phyloP scores from a whole-genome alignment of 2,113 vertebrate genomes.

The Proterorhinus semilunaris region DNA sequence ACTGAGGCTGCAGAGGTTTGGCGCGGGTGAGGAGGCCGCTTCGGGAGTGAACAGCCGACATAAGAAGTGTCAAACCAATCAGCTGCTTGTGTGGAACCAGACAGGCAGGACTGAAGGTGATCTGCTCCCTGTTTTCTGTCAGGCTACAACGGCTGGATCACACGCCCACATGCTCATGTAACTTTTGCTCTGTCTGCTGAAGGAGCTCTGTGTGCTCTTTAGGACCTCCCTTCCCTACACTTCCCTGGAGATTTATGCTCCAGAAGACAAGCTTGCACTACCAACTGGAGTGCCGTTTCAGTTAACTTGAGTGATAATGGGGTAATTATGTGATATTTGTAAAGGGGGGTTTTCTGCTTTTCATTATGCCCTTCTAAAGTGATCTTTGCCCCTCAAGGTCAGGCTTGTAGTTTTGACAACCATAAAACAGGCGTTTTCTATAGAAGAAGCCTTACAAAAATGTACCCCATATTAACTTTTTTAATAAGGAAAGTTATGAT shows the following conservation, averaged over 20 bases:
- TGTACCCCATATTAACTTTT: no score
- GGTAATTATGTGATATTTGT: no score
- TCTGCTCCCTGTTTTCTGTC: slow-evolving; percentile 25
- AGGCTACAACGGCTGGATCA: slow-evolving; percentile 46
- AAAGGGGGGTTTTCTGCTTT: no score
- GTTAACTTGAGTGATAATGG: no score
- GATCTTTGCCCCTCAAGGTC: no score
- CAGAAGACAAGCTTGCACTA: not conserved
- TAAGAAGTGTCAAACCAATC: slow-evolving; percentile 73
- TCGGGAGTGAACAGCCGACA: slow-evolving; percentile 59
- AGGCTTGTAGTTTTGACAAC: no score
- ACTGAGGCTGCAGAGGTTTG: slow-evolving; percentile 12
- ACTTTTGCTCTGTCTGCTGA: slow-evolving; percentile 31
- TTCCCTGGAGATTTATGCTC: slow-evolving; percentile 7
- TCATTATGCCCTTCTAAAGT: no score
- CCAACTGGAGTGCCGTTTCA: not conserved
- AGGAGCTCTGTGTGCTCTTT: not conserved
- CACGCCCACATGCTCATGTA: slow-evolving; percentile 41
- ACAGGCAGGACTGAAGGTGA: slow-evolving; percentile 20
- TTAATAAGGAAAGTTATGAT: no score
- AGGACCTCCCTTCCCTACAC: not conserved
- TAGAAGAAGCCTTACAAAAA: no score
- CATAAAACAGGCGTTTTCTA: no score
- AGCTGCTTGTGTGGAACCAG: slow-evolving; percentile 63
- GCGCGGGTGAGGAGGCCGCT: slow-evolving; percentile 27